phyloP scores from a whole-genome alignment of 2,113 vertebrate genomes.

The Lepus timidus region DNA sequence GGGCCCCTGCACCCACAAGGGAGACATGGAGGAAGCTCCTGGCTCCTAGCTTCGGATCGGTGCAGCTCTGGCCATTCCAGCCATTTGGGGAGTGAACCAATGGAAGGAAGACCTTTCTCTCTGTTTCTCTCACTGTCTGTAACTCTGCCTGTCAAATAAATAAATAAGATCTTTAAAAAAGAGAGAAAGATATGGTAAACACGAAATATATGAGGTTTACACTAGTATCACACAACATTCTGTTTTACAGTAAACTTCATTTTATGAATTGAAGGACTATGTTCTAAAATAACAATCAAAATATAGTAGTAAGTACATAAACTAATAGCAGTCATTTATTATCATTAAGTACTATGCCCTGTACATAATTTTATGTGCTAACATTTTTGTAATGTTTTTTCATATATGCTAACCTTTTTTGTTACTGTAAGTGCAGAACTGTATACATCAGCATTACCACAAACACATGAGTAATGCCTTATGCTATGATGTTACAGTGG shows the following conservation, averaged over 20 bases:
- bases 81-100: too few species aligned
- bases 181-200: background rate
- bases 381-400: too few species aligned
- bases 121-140: too few species aligned
- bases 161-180: too few species aligned
- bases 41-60: too few species aligned
- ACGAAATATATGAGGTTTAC: background rate
- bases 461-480: background rate
- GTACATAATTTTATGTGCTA: background rate
- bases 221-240: background rate
- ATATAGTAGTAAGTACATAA: background rate
- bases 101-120: too few species aligned
- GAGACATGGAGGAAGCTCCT: too few species aligned
- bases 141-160: too few species aligned
- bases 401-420: background rate
- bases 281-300: background rate
- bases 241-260: background rate
- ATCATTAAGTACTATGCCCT: background rate
- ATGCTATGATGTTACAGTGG: too few species aligned
- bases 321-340: background rate
- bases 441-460: background rate
- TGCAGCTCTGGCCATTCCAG: too few species aligned
- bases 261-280: background rate
- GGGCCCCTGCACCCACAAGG: too few species aligned
- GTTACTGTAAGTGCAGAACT: background rate